Evolutionary conservation across 2,113 vertebrate species (phyloP).

Genomic region (Elachura formosa): DNA sequence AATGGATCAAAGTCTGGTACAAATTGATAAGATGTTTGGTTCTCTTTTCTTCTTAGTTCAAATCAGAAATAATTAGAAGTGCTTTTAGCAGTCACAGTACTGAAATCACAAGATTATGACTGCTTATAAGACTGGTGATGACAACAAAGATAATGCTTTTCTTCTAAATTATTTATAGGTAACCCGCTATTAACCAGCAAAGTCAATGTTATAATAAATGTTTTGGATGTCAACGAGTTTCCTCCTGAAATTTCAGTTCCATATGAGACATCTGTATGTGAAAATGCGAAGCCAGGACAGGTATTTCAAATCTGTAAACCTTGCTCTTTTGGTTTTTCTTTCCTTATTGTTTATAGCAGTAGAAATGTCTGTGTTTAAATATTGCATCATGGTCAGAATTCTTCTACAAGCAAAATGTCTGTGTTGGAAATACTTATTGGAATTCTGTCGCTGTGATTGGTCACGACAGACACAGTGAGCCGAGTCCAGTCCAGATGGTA

Average conservation of each 20-base stretch:
- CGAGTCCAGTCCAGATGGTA: too few relatives aligned
- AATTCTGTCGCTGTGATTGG: too few relatives aligned
- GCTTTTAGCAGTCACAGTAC: background rate
- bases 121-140: background rate
- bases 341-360: background rate
- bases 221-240: slow-evolving; percentile 97
- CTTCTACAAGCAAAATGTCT: background rate
- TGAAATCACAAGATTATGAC: background rate
- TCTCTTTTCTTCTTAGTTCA: background rate
- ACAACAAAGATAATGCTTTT: background rate
- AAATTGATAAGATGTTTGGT: background rate
- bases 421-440: background rate
- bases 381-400: background rate
- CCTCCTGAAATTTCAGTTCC: slow-evolving; percentile 90
- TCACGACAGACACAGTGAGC: too few relatives aligned
- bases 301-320: slow-evolving; percentile 64
- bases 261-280: slow-evolving; percentile 92
- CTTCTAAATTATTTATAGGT: slow-evolving; percentile 72
- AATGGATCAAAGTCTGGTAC: background rate
- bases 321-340: background rate
- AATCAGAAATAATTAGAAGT: background rate
- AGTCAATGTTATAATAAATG: slow-evolving; percentile 88
- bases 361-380: background rate
- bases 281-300: slow-evolving; percentile 91
- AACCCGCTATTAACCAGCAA: slow-evolving; percentile 89